These are phyloP conservation scores for Argyresthia goedartella DNA, from an alignment of 2,888 invertebrate species.

Conservation along the genomic window DNA sequence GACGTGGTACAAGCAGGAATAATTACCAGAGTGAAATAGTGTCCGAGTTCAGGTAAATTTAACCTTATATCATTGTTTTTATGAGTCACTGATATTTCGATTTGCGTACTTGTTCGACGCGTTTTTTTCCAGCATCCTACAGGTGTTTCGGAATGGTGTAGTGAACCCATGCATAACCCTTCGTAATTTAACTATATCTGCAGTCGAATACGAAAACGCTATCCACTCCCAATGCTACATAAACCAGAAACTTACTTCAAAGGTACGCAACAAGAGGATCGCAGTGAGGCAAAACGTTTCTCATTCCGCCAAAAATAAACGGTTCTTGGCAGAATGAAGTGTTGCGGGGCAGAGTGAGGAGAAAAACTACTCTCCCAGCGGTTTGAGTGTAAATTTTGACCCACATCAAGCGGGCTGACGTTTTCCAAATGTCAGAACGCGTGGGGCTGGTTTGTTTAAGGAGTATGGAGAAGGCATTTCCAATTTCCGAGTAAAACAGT, in stretches of 20 bases:
- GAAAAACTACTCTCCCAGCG: not conserved
- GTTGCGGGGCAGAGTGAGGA: not conserved
- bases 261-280: not conserved
- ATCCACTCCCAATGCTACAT: not conserved
- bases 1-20: too few relatives aligned
- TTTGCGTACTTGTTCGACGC: too few relatives aligned
- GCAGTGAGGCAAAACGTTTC: not conserved
- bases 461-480: too few relatives aligned
- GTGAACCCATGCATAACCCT: too few relatives aligned
- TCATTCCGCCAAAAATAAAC: too few relatives aligned
- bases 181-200: not conserved
- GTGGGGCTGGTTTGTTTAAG: not conserved
- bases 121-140: too few relatives aligned
- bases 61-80: too few relatives aligned
- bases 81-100: too few relatives aligned
- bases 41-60: too few relatives aligned
- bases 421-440: not conserved
- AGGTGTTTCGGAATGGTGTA: too few relatives aligned
- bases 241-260: not conserved
- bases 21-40: too few relatives aligned
- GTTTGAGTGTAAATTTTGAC: slow-evolving; percentile 3
- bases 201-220: not conserved
- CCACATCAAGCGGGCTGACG: slow-evolving; percentile 2
- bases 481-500: too few relatives aligned
- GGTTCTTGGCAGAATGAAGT: not conserved